phyloP scores from a whole-genome alignment of 2,888 invertebrate genomes.

The Ectemnius lituratus region DNA sequence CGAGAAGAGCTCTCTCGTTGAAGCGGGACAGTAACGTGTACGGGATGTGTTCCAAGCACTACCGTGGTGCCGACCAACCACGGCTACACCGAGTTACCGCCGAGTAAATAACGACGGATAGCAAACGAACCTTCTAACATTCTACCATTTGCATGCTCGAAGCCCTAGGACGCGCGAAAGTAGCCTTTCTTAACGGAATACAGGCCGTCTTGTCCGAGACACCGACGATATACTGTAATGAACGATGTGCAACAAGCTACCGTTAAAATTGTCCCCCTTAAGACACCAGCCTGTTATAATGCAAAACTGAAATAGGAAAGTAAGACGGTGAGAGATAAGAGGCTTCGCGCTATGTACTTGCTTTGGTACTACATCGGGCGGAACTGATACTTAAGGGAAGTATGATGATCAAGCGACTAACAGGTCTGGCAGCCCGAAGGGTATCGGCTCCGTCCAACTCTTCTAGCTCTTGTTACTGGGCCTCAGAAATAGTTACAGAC shows the following conservation, averaged over 20 bases:
- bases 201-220: not conserved
- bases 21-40: slow-evolving; percentile 37
- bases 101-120: slow-evolving; percentile 38
- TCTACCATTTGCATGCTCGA: slow-evolving; percentile 12
- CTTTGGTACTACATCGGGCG: slow-evolving; percentile 21
- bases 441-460: slow-evolving; percentile 51
- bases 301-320: too few relatives aligned
- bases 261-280: not conserved
- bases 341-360: not conserved
- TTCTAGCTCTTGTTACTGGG: slow-evolving; percentile 42
- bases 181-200: too few relatives aligned
- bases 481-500: slow-evolving; percentile 55
- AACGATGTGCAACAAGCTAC: not conserved
- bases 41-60: slow-evolving; percentile 33
- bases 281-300: too few relatives aligned
- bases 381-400: slow-evolving; percentile 33
- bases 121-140: slow-evolving; percentile 25
- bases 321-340: too few relatives aligned
- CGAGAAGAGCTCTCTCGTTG: slow-evolving; percentile 46
- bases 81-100: slow-evolving; percentile 19
- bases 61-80: slow-evolving; percentile 17
- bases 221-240: not conserved
- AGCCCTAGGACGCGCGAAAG: too few relatives aligned
- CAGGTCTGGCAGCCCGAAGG: slow-evolving; percentile 9
- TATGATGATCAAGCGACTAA: slow-evolving; percentile 24